These are phyloP conservation scores for Cotesia typhae DNA, from an alignment of 1,140 invertebrate genomes.

Conservation along the genomic window DNA sequence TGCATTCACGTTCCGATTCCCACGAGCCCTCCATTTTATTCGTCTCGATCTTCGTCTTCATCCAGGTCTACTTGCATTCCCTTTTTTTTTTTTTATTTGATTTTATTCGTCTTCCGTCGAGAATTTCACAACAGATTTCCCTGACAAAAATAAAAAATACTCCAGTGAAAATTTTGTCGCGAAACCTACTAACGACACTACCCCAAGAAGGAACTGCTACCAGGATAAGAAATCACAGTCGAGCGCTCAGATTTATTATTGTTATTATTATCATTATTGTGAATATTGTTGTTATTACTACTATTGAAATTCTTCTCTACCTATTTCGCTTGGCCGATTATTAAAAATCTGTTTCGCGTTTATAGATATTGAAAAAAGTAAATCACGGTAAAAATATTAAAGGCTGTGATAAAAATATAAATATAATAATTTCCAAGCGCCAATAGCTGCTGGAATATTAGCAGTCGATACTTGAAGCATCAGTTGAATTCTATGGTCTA, in stretches of 20 bases:
- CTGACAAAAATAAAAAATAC: background rate
- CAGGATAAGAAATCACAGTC: background rate
- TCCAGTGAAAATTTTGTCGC: background rate
- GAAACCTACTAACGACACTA: background rate
- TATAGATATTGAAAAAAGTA: background rate
- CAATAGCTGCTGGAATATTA: no score
- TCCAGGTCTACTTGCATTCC: no score
- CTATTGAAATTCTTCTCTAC: conserved; percentile 19
- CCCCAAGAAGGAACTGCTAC: background rate
- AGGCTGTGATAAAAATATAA: background rate
- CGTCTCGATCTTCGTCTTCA: background rate
- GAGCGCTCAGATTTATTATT: background rate
- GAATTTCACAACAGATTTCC: no score
- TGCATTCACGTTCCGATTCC: conserved; percentile 29
- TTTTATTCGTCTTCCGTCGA: background rate
- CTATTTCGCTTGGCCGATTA: conserved; percentile 29
- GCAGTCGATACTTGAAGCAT: background rate
- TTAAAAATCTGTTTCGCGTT: conserved; percentile 16
- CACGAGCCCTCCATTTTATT: conserved; percentile 5
- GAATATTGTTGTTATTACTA: background rate
- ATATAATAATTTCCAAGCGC: no score
- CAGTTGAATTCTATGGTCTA: no score
- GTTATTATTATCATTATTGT: no score
- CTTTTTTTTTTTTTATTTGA: background rate
- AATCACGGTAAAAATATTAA: conserved; percentile 1